Evolutionary conservation across 2,113 vertebrate genomes (phyloP).

Genomic region (Pangasianodon gigas): DNA sequence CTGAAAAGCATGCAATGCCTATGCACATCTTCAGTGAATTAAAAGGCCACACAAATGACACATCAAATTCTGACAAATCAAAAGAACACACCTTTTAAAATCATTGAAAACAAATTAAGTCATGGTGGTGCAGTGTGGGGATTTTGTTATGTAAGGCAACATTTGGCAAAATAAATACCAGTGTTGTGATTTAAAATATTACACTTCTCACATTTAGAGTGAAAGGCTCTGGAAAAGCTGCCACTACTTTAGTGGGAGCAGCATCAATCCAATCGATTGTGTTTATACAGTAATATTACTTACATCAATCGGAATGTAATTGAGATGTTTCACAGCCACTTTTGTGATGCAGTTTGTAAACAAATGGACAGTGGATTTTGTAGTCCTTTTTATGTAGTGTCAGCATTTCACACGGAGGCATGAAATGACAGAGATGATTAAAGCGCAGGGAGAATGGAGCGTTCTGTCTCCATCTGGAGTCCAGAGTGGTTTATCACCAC

Average conservation of each 20-base stretch:
- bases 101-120: background rate
- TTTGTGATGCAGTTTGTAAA: conserved; percentile 27
- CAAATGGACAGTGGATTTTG: background rate
- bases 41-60: background rate
- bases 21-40: conserved; percentile 6
- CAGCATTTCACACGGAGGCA: conserved; percentile 12
- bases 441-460: background rate
- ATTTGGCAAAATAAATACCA: conserved; percentile 16
- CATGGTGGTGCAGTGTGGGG: background rate
- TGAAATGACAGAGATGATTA: background rate
- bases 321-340: background rate
- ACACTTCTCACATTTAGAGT: background rate
- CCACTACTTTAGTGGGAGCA: background rate
- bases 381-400: background rate
- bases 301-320: background rate
- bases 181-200: background rate
- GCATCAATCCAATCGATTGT: background rate
- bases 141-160: conserved; percentile 13
- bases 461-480: conserved; percentile 62
- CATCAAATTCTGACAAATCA: background rate
- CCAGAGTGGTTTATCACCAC: conserved; percentile 63
- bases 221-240: conserved; percentile 19
- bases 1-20: background rate
- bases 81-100: background rate
- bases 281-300: background rate